Base-by-base conservation (phyloP, 2,888 invertebrate genomes). In the Thysanoteuthis rhombus region DNA sequence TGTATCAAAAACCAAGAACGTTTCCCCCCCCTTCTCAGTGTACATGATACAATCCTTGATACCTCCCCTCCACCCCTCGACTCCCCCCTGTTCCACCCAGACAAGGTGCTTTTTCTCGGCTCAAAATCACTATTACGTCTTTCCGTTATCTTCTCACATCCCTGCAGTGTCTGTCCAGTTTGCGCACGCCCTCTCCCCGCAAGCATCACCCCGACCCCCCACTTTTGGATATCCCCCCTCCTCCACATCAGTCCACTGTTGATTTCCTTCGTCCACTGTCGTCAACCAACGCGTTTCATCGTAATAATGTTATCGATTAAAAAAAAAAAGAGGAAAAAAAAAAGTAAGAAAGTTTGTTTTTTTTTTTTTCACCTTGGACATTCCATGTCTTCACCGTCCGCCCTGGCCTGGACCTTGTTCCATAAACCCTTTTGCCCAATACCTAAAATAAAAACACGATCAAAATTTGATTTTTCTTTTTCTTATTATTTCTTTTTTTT, bases 341-440 rank as follows among this genome's bases (percentile, higher is more conserved):
- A n/a, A n/a, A n/a, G n/a, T n/a, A n/a, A n/a, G n/a, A n/a, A n/a
- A n/a, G n/a, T 75, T n/a, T 75, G 8, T 75, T n/a, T n/a, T 10
- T 75, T n/a, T 75, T 12, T 75, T 19, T 25, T 36, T n/a, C 75
- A 75, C n/a, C n/a, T n/a, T n/a, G 75, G 75, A 75, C 75, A 75
- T 75, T 75, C 75, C 75, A 75, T 75, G 75, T 75, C 75, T 75
- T 75, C 75, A 75, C 75, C 75, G 75, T 75, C 75, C 75, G 75
- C 75, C 75, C 75, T 75, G n/a, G 16, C 75, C 75, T 75, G 75
- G 75, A 75, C 75, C 36, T 75, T 75, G 75, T 75, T 75, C 75
- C 75, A 75, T 25, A 36, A 75, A n/a, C 19, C n/a, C 16, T 75
- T 75, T 75, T 75, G n/a, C n/a, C n/a, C n/a, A n/a, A 75, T 75